Evolutionary conservation across 2,888 invertebrate species (phyloP).

Genomic region (Erebia aethiops): DNA sequence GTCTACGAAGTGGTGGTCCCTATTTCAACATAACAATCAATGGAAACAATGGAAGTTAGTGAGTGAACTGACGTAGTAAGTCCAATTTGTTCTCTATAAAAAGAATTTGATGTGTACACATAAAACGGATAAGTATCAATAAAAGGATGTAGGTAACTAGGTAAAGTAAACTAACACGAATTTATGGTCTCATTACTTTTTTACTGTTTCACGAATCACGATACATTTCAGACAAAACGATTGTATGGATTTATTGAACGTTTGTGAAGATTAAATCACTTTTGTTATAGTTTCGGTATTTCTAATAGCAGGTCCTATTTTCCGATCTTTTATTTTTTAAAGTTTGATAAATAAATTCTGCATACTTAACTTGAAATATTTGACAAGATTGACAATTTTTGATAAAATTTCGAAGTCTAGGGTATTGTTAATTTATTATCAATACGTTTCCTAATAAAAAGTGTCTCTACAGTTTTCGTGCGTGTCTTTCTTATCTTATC

Average conservation of each 20-base stretch:
- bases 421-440: too few relatives aligned
- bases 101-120: background rate
- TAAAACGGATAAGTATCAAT: slow-evolving; percentile 4
- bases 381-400: too few relatives aligned
- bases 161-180: slow-evolving; percentile 15
- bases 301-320: background rate
- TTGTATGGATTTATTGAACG: background rate
- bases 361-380: too few relatives aligned
- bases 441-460: too few relatives aligned
- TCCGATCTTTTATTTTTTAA: too few relatives aligned
- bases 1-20: too few relatives aligned
- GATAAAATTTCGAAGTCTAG: too few relatives aligned
- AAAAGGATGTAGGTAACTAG: slow-evolving; percentile 16
- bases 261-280: background rate
- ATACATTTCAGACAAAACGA: background rate
- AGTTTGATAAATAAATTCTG: too few relatives aligned
- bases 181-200: slow-evolving; percentile 11
- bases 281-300: background rate
- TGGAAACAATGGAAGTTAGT: background rate
- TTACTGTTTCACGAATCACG: slow-evolving; percentile 3
- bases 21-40: too few relatives aligned
- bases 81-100: slow-evolving; percentile 2
- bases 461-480: too few relatives aligned
- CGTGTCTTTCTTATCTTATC: too few relatives aligned
- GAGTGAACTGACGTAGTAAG: background rate